phyloP scores from a whole-genome alignment of 2,113 vertebrate species.

The Acrocephalus kingi region DNA sequence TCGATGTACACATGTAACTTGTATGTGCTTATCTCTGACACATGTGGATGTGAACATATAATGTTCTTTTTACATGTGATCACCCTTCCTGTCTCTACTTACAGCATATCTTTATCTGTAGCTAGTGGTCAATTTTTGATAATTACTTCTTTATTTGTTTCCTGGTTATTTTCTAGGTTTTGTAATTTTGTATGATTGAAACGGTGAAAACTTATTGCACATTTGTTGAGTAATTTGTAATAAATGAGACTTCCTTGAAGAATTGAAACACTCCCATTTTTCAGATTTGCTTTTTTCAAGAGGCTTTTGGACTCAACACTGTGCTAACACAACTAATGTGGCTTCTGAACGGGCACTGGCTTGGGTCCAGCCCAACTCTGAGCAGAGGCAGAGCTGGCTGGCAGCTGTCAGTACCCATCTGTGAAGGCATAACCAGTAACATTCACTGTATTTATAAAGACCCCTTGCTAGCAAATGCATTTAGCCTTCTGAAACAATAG shows the following conservation, averaged over 20 bases:
- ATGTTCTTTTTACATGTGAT: neutral
- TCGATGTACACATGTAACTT: fast-evolving
- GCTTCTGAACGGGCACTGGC: neutral
- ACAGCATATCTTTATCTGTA: neutral
- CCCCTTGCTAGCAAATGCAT: slow-evolving; percentile 19
- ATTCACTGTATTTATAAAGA: neutral
- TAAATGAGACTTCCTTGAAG: neutral
- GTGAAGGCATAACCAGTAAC: slow-evolving; percentile 1
- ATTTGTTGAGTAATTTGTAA: neutral
- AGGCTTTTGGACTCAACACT: neutral
- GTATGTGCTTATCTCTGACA: neutral
- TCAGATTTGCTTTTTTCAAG: neutral
- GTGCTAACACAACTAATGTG: neutral
- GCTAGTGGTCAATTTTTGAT: neutral
- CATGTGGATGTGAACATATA: fast-evolving
- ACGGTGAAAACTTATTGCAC: neutral
- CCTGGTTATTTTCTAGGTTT: neutral
- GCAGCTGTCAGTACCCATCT: slow-evolving; percentile 51
- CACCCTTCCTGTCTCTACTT: neutral
- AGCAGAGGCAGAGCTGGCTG: slow-evolving; percentile 18
- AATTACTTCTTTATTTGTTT: neutral
- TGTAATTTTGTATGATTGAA: neutral
- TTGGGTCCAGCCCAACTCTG: neutral
- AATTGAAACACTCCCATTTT: neutral
- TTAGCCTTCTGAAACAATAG: slow-evolving; percentile 54